Evolutionary conservation across 2,797 vertebrate species (phyloP), one percentile per base, ranked within the genome.

Genomic region (Petrocephalus schoutedeni): DNA sequence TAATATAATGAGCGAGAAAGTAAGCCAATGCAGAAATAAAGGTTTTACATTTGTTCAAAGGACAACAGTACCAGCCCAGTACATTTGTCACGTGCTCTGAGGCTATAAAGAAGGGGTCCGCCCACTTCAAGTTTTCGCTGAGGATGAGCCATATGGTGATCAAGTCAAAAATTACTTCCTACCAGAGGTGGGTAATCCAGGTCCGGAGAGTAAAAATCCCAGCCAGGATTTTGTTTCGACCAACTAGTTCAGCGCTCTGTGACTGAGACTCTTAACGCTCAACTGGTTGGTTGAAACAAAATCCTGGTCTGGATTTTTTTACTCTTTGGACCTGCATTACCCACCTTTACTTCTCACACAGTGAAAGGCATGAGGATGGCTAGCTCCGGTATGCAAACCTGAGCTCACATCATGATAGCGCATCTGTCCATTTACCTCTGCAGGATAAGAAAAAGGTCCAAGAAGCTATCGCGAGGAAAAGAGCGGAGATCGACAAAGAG

Each of bases 391-490:
- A 45, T 77, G 19, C 74, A 80, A 80, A 80, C 41, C 16, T 49
- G 3, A 80, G 14, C 1, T 80, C 19, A 80, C 36, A 49, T 77
- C 3, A 49, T n/a, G 19, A 77, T 8, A 77, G 5, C 8, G 8
- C 88, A 86, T 49, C 28, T 90, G 61, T 88, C 45, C 91, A 90
- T 89, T 88, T 49, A 19, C 89, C 92, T 41, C 59, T 93, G n/a
- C 90, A 98, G 97, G 96, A 97, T 91, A 98, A 97, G 93, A 96
- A 96, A 90, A 96, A 93, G 88, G 91, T 98, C 64, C 97, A 97
- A 93, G 96, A 97, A 92, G 95, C 96, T 93, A 97, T 98, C 84
- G 92, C 95, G 87, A 92, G 94, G 91, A 97, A 96, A 93, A 96
- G 97, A 71, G 91, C 95, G 89, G 95, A 96, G 91, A 94, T 97